Conservation (phyloP, 1,140 invertebrate species). For the Teleogryllus occipitalis region DNA sequence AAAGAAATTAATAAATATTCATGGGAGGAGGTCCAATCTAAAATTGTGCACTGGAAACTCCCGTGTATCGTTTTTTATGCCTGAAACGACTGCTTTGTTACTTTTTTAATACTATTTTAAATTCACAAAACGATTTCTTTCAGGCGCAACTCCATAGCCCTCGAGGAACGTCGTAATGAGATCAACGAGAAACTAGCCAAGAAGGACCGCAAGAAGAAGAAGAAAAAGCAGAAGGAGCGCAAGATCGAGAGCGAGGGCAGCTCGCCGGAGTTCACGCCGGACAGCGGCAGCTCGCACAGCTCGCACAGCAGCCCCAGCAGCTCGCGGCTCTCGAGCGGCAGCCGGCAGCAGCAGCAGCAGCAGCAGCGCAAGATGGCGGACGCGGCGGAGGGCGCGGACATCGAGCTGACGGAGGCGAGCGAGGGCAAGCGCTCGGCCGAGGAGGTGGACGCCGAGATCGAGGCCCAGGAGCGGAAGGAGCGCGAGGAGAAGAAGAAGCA, state of each 20-base stretch:
- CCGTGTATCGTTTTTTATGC: background rate
- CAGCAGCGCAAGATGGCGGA: constrained; percentile 25
- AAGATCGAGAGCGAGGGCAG: constrained; percentile 23
- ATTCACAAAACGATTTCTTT: background rate
- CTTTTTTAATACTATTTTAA: background rate
- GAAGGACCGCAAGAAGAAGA: constrained; percentile 61
- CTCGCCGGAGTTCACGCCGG: constrained; percentile 19
- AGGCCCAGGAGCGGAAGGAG: constrained; percentile 54
- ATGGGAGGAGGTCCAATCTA: too few species aligned
- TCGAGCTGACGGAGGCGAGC: constrained; percentile 16
- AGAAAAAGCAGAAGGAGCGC: constrained; percentile 53
- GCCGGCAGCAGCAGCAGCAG: background rate
- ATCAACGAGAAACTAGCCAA: constrained; percentile 64
- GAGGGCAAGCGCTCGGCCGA: constrained; percentile 17
- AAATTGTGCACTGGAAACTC: background rate
- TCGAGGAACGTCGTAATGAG: constrained; percentile 59
- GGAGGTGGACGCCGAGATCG: constrained; percentile 42
- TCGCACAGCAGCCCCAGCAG: constrained; percentile 6
- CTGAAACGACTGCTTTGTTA: background rate
- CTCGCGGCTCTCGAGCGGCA: background rate
- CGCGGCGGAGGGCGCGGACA: constrained; percentile 9
- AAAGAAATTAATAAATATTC: too few species aligned
- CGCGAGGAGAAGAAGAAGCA: constrained; percentile 61
- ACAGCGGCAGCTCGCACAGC: constrained; percentile 17
- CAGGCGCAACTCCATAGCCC: constrained; percentile 52